A percentile compares a stretch with the other conserved stretches of the same genome.
Conservation (phyloP, 2,797 vertebrate genomes). For the Phoeniculus purpureus region DNA sequence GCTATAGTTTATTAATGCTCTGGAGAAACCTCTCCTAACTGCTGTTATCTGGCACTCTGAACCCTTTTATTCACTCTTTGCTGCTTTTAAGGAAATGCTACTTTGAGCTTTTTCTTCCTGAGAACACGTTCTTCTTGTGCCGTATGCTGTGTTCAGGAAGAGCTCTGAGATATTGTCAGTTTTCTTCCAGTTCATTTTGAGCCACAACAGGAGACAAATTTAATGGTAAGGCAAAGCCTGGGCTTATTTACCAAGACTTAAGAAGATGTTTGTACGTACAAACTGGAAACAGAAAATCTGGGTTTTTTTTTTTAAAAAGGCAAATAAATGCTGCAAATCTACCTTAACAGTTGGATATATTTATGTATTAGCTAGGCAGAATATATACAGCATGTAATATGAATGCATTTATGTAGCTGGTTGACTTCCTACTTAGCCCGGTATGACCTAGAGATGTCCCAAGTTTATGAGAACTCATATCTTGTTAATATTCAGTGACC, state of each 20-base stretch:
- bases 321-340: not conserved
- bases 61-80: not conserved
- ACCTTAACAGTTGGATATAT: not conserved
- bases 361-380: not conserved
- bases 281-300: conserved; percentile 8
- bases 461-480: not conserved
- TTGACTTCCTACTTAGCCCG: not conserved
- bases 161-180: not conserved
- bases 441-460: not conserved
- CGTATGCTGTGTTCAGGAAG: not conserved
- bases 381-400: not conserved
- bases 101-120: not conserved
- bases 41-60: not conserved
- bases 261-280: not conserved
- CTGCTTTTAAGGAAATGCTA: not conserved
- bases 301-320: not conserved
- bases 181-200: not conserved
- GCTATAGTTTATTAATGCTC: not conserved
- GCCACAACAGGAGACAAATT: not conserved
- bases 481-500: not conserved
- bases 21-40: not conserved
- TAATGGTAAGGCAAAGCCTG: not conserved
- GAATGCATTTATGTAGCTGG: not conserved
- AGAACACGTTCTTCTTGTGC: not conserved
- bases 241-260: conserved; percentile 4